Evolutionary conservation across 2,888 invertebrate genomes (phyloP), one percentile per base, ranked within the genome.

Genomic region (Osedax fenrisi): DNA sequence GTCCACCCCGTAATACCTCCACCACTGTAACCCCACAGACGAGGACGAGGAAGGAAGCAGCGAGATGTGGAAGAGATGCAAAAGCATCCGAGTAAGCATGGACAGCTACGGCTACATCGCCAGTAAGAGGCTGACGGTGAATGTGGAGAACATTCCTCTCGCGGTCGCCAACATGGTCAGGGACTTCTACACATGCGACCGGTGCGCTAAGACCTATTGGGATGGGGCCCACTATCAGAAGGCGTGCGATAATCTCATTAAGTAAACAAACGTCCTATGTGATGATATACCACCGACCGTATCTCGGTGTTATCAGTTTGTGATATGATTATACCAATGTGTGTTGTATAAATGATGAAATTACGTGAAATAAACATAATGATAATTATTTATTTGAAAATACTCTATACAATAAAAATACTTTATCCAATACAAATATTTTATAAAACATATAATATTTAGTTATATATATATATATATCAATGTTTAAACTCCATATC

Each of bases 181-280:
- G 74, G 78, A 86, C 75, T 90, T 89, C 81, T 88, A 88, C 79
- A 84, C 90, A 27, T 92, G 92, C 84, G 88, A 89, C 78, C 82
- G 81, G 26, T 92, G 91, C 85, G 91, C 91, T 0, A 90, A 89
- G 82, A 86, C 90, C 72, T 90, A 89, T 83, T 91, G 91, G 90
- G 89, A 90, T 77, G 88, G 87, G 1, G 81, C 82, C 1, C 86
- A 87, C 81, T 84, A 87, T 77, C 78, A 77, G 5, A 75, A 78
- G 24, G 80, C 82, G 21, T 80, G 80, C 75, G 79, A 81, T 41
- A 41, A 41, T 41, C 41, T 41, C 41, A 10, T 41, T 5, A 41
- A 41, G 17, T 41, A 17, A 41, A 41, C 41, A 10, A n/a, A n/a
- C n/a, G n/a, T n/a, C n/a, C n/a, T n/a, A n/a, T n/a, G n/a, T n/a